Evolutionary conservation across 2,888 invertebrate genomes (phyloP), one percentile per base, ranked within the genome.

Genomic region (Lasioglossum pauxillum): DNA sequence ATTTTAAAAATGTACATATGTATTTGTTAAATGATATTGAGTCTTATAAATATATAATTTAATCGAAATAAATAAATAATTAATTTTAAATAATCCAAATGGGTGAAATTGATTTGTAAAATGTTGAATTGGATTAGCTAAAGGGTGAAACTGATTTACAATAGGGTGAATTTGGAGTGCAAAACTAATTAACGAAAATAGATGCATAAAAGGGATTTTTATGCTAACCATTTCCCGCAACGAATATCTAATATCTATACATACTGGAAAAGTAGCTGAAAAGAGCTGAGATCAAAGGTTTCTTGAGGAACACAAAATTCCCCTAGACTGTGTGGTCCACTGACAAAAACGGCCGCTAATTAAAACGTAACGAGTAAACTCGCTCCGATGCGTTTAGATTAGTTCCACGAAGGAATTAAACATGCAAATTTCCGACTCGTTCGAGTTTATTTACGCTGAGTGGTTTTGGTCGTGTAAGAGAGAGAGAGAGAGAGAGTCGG

Each of bases 381-480:
- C 49, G 38, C n/a, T 72, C 72, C 19, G 64, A 57, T 73, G 23
- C n/a, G 78, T 71, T 78, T 57, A 75, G 84, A 75, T 76, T 84
- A 76, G 14, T 57, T 49, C 44, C 38, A 44, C 53, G 38, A 46
- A 44, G 57, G 46, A 79, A 84, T 84, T 57, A 84, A 84, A 35
- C 79, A 84, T 85, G 85, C 78, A 85, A 86, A 86, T 86, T 49
- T 49, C 64, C 10, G 2, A 46, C 10, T 60, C 49, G 46, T 49
- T 53, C 57, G 14, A 19, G 49, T 81, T 75, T 82, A 85, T 86
- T 79, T 74, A 64, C 44, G 75, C 27, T 76, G 78, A 83, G 75
- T 80, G 86, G 83, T 83, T 76, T 83, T 87, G 87, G 83, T 49
- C 80, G 87, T 57, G 80, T 69, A 69, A 83, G 78, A 83, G 60